Conservation (phyloP, 2,797 vertebrate genomes). For the Enteromius mattozi region DNA sequence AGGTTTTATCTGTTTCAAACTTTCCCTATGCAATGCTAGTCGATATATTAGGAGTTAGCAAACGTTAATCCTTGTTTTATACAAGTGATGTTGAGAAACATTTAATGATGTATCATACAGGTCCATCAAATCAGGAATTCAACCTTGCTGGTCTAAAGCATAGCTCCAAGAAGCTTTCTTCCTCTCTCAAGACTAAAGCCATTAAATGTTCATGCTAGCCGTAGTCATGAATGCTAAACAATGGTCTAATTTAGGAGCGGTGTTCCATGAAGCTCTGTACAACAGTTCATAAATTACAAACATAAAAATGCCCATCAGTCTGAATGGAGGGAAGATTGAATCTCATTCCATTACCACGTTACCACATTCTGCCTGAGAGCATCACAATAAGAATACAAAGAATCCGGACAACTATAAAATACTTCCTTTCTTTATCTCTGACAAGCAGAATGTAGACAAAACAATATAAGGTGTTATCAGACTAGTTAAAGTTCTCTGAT, state of each 20-base stretch:
- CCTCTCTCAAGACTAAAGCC: constrained; percentile 44
- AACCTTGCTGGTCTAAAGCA: not conserved
- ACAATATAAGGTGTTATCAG: constrained; percentile 18
- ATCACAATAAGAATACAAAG: constrained; percentile 31
- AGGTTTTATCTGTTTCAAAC: not conserved
- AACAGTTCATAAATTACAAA: constrained; percentile 62
- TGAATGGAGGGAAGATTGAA: constrained; percentile 38
- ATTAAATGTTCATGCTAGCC: constrained; percentile 40
- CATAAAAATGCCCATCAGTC: constrained; percentile 51
- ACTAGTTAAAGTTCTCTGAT: constrained; percentile 21
- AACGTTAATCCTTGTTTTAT: constrained; percentile 2
- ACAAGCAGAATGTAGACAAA: constrained; percentile 32
- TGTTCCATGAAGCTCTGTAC: constrained; percentile 58
- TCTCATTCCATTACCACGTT: constrained; percentile 48
- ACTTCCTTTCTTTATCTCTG: constrained; percentile 14
- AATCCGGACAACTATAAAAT: constrained; percentile 23
- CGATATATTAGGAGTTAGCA: not conserved
- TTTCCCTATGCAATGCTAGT: not conserved
- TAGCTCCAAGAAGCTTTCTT: constrained; percentile 33
- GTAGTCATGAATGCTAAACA: constrained; percentile 59
- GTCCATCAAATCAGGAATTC: constrained; percentile 9
- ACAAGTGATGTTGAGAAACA: not conserved
- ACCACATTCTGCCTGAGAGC: constrained; percentile 28
- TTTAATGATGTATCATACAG: not conserved
- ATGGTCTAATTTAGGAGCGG: constrained; percentile 59